phyloP scores from a whole-genome alignment of 2,888 invertebrate species.

The Catocala nupta region DNA sequence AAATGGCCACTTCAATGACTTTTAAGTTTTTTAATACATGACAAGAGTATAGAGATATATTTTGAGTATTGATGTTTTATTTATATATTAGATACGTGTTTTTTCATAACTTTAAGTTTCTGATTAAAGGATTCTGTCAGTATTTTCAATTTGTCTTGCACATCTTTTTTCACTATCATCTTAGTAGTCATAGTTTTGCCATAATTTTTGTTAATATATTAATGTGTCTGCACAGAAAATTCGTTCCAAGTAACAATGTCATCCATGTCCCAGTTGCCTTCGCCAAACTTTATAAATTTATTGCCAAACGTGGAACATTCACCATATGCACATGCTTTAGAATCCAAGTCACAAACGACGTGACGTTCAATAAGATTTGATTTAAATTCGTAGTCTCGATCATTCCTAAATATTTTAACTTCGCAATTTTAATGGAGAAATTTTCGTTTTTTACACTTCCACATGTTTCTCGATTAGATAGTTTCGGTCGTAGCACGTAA shows the following conservation, averaged over 20 bases:
- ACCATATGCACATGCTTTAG: too few species aligned
- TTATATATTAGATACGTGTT: constrained; percentile 13
- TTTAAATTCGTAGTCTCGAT: constrained; percentile 28
- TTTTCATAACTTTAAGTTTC: constrained; percentile 14
- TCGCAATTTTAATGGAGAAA: constrained; percentile 14
- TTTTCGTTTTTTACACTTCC: constrained; percentile 41
- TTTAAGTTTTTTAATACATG: constrained; percentile 25
- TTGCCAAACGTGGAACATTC: not conserved
- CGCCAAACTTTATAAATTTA: constrained; percentile 7
- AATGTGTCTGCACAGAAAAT: too few species aligned
- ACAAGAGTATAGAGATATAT: too few species aligned
- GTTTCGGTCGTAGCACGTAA: constrained; percentile 39
- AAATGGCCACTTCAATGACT: constrained; percentile 24
- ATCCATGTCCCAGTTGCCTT: too few species aligned
- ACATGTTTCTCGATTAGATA: constrained; percentile 36
- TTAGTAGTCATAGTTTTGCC: too few species aligned
- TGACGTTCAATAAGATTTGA: constrained; percentile 22
- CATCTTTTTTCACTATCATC: too few species aligned
- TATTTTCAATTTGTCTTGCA: constrained; percentile 7
- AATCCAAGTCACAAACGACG: constrained; percentile 7
- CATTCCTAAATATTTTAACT: constrained; percentile 29
- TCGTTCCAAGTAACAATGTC: too few species aligned
- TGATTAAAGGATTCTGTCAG: constrained; percentile 14
- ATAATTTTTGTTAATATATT: too few species aligned
- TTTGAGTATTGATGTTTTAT: constrained; percentile 18